Evolutionary conservation across 2,888 invertebrate genomes (phyloP).

Genomic region (Perithous albicinctus): DNA sequence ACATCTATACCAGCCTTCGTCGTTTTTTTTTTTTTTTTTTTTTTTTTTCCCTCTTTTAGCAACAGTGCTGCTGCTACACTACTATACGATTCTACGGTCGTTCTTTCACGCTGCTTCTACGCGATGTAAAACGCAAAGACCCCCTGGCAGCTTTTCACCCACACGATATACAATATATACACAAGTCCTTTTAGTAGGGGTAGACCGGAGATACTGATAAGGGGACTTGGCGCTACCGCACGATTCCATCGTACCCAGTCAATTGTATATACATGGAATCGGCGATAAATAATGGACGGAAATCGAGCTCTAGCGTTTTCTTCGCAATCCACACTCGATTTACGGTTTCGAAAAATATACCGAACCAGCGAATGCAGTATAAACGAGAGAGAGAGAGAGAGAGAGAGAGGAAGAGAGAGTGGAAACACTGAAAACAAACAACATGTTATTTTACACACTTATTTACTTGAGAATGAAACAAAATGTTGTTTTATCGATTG

Average conservation of each 20-base stretch:
- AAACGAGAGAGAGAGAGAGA: background rate
- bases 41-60: conserved; percentile 13
- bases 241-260: conserved; percentile 23
- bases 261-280: conserved; percentile 44
- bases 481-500: too few species aligned
- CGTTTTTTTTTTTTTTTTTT: conserved; percentile 28
- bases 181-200: background rate
- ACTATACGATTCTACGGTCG: conserved; percentile 33
- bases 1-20: conserved; percentile 63
- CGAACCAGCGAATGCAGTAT: background rate
- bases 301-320: conserved; percentile 39
- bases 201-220: conserved; percentile 38
- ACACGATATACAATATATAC: conserved; percentile 21
- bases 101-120: conserved; percentile 46
- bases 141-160: conserved; percentile 40
- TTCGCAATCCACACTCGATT: conserved; percentile 17
- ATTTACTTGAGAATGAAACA: background rate
- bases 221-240: conserved; percentile 15
- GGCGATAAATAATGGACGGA: conserved; percentile 52
- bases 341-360: background rate
- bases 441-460: background rate
- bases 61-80: conserved; percentile 22
- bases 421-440: too few species aligned
- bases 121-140: conserved; percentile 50
- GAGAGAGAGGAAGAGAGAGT: too few species aligned